Base-by-base conservation (phyloP, 2,888 invertebrate genomes). In the Pachliopta kotzebuea region DNA sequence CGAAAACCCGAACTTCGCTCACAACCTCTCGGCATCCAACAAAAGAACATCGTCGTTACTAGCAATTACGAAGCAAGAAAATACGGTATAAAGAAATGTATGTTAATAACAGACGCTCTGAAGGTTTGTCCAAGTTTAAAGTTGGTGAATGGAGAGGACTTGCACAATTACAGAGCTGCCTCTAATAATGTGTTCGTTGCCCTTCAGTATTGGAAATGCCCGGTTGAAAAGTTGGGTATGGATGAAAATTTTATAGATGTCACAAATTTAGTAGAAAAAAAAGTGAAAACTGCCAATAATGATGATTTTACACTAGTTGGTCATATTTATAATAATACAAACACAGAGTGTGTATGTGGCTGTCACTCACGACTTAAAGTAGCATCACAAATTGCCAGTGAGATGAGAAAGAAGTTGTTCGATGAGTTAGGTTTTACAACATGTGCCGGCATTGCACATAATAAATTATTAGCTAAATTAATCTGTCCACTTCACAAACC, bases 191-290 rank as follows among this genome's bases (percentile, higher is more conserved):
- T 97, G 68, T 95, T 95, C 70, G 93, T 94, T 67, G 86, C 95
- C 67, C 85, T 97, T 68, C 94, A 94, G 70, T 93, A 93, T 74
- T 96, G 94, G 86, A 95, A 95, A 65, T 93, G 94, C 59, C 86
- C 94, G 58, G 96, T 97, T 0, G 97, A 97, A 82, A 94, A 96
- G 76, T 90, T 97, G 62, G 97, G 97, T 18, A 93, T 97, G 77
- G 97, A 97, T 85, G 97, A 97, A 81, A 96, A 96, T 80, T 97
- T 93, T 82, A 90, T 97, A 73, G 97, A 97, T 88, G 94, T 97
- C 70, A 95, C 96, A 69, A 92, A 93, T 65, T 78, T 95, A 75
- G 94, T 96, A 55, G 89, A 92, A 70, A 88, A 92, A 72, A 92
- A 81, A 74, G 83, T 90, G 80, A 93, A 88, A 81, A 81, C 74